Conservation (phyloP, 2,797 vertebrate genomes). For the Artibeus jamaicensis region DNA sequence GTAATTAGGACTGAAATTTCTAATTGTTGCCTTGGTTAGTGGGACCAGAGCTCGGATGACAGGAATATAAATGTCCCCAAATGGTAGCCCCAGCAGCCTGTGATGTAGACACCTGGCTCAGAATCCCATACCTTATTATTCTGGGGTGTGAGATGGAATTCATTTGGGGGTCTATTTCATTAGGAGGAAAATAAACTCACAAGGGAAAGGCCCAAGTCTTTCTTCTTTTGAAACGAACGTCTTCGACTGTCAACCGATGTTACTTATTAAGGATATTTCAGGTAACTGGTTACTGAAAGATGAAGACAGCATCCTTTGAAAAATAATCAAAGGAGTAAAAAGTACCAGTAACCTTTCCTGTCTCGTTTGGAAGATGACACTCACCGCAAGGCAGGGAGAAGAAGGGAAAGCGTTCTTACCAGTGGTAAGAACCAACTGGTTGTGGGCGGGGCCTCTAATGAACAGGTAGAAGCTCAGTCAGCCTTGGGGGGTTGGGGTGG, state of each 20-base stretch:
- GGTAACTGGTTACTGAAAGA: background rate
- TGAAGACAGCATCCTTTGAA: background rate
- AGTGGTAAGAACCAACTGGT: background rate
- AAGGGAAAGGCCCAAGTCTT: background rate
- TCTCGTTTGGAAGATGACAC: background rate
- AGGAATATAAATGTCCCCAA: background rate
- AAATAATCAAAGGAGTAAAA: background rate
- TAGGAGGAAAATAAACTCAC: background rate
- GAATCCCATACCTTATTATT: background rate
- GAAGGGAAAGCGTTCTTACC: no score
- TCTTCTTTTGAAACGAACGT: conserved; percentile 11
- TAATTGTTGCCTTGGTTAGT: background rate
- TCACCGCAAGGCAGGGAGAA: background rate
- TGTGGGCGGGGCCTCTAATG: background rate
- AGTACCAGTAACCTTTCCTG: background rate
- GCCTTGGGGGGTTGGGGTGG: no score
- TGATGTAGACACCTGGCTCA: background rate
- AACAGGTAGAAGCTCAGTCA: background rate
- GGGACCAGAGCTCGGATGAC: background rate
- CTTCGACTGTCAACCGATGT: background rate
- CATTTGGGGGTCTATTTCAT: background rate
- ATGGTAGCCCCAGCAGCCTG: background rate
- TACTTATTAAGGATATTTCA: conserved; percentile 1
- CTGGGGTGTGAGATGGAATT: background rate
- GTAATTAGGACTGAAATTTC: background rate